Evolutionary conservation across 2,797 vertebrate species (phyloP), one percentile per base, ranked within the genome.

Genomic region (Sebastes melanostomus): DNA sequence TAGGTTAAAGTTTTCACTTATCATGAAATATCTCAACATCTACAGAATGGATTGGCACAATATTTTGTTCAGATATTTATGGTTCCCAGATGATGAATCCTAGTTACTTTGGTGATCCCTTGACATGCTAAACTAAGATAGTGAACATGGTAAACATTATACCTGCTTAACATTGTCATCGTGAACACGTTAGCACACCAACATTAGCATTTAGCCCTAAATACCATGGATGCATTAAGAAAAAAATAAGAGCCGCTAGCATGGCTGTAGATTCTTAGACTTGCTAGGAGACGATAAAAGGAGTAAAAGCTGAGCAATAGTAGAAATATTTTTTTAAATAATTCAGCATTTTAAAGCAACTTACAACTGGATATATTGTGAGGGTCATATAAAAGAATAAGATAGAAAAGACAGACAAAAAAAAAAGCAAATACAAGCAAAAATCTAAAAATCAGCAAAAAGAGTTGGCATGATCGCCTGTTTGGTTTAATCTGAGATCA

Each of bases 401-500:
- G 22, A 54, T 42, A 56, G 4, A 27, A 42, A 29, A 32, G 18
- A n/a, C 20, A 22, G 50, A 3, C 32, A 34, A 5, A 16, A 22
- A 36, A n/a, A 56, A 61, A 27, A 46, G 42, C 2, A 68, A 46
- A 46, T 18, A 55, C 52, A 70, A 63, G 8, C 2, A 22, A 69
- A 22, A 24, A 42, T 25, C 22, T 27, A 42, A 16, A 16, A 36
- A 60, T 46, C 55, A 61, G 32, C 13, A 59, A 52, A n/a, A 16
- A 52, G 16, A 20, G 24, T 20, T 20, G 14, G 32, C 59, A 22
- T 2, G 2, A n/a, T 25, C 16, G 5, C 27, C 18, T 3, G 25
- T 70, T 27, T 66, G 20, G 62, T 63, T 68, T 25, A 38, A 68
- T 71, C 66, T 69, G 61, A 61, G 70, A 74, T 73, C 25, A 75